A percentile compares a stretch with the other conserved stretches of the same genome.
These are phyloP conservation scores for Microcebus murinus DNA, from an alignment of 2,113 vertebrate species.

Conservation along the genomic window DNA sequence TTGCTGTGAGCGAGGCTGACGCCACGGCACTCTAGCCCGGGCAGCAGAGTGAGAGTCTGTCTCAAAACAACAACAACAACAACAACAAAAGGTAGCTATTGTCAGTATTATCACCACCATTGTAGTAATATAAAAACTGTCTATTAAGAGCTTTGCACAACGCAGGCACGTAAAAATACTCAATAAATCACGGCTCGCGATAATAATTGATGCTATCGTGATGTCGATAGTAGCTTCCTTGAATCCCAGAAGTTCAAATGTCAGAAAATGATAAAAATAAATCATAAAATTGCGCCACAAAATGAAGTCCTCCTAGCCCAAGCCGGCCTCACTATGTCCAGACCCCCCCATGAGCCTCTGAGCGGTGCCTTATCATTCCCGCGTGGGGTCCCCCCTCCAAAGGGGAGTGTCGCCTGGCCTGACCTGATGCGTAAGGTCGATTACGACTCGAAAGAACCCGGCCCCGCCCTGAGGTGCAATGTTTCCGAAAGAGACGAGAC, in stretches of 20 bases:
- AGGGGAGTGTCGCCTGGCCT: neutral
- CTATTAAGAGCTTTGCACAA: neutral
- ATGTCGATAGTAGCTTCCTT: neutral
- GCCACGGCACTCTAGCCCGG: no score
- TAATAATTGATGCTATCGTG: neutral
- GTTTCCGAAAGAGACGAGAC: conserved; percentile 57
- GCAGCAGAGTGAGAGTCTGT: no score
- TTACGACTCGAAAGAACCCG: conserved; percentile 29
- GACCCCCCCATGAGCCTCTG: neutral
- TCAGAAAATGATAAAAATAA: neutral
- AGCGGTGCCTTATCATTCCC: neutral
- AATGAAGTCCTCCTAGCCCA: neutral
- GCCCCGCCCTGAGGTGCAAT: neutral
- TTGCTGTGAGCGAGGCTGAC: no score
- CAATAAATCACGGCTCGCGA: neutral
- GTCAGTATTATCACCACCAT: neutral
- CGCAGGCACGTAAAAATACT: neutral
- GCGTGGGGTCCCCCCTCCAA: neutral
- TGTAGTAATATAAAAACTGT: no score
- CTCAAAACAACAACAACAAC: no score
- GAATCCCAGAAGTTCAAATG: neutral
- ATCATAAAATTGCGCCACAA: neutral
- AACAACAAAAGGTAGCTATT: neutral
- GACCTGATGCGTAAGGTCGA: conserved; percentile 5
- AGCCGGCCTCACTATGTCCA: neutral